phyloP scores from a whole-genome alignment of 2,888 invertebrate genomes.

The Andrena minutula region DNA sequence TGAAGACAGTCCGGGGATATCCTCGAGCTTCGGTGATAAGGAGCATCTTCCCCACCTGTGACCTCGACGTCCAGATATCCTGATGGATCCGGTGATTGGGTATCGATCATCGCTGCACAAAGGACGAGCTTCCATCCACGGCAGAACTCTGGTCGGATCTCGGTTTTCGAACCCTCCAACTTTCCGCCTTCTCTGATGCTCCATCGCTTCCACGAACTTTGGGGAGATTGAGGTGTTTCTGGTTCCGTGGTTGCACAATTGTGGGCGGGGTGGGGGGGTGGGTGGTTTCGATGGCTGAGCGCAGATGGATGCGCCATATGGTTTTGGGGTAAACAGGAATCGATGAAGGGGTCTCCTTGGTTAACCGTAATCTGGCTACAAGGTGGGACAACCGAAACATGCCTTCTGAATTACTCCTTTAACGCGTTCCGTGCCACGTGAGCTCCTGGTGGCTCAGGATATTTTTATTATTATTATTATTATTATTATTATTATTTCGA shows the following conservation, averaged over 20 bases:
- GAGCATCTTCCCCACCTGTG: no score
- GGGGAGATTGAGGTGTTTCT: constrained; percentile 40
- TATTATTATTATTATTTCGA: no score
- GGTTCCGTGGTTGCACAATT: constrained; percentile 23
- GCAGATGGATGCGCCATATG: background rate
- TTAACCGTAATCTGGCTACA: background rate
- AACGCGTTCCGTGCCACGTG: no score
- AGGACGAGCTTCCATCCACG: background rate
- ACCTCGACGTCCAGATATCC: no score
- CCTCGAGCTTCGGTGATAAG: no score
- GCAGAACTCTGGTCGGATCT: constrained; percentile 17
- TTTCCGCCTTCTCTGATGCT: constrained; percentile 3
- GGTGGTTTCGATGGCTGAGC: background rate
- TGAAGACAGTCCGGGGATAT: no score
- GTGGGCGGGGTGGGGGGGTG: background rate
- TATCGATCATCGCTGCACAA: constrained; percentile 24
- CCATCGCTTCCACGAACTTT: constrained; percentile 26
- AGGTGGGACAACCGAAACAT: no score
- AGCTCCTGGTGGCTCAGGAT: no score
- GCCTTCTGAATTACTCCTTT: no score
- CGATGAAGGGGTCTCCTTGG: constrained; percentile 10
- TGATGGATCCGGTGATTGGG: constrained; percentile 6
- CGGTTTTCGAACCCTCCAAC: constrained; percentile 30
- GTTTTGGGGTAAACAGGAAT: constrained; percentile 22
- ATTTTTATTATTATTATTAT: no score